Percentiles rank a stretch among this genome's conserved stretches.
phyloP scores from a whole-genome alignment of 2,113 vertebrate genomes.

The Megatriorchis doriae region DNA sequence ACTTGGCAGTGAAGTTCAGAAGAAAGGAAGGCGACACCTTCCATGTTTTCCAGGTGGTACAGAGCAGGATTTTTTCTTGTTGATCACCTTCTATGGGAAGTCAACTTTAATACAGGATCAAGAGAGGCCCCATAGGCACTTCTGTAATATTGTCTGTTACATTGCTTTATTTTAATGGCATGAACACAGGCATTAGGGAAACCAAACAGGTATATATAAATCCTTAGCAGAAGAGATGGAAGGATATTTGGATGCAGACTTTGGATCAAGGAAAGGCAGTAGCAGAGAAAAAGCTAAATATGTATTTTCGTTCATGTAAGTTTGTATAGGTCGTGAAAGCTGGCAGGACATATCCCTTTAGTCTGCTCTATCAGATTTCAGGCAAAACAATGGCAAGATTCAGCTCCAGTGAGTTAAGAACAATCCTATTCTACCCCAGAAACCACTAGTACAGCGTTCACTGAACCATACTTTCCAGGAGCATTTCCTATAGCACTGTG shows the following conservation, averaged over 20 bases:
- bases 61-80: not conserved
- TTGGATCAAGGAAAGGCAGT: not conserved
- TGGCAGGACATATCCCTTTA: not conserved
- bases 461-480: not conserved
- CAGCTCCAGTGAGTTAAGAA: not conserved
- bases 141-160: not conserved
- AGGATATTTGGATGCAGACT: not conserved
- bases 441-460: not conserved
- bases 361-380: not conserved
- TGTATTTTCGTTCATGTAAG: fast-evolving
- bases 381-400: not conserved
- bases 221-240: not conserved
- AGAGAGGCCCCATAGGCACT: not conserved
- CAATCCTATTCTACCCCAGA: not conserved
- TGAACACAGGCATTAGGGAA: not conserved
- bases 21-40: not conserved
- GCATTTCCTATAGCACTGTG: not conserved
- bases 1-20: not conserved
- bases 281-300: not conserved
- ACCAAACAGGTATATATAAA: not conserved
- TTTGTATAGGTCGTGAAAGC: not conserved
- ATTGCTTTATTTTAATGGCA: not conserved
- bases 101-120: not conserved
- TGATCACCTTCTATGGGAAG: not conserved
- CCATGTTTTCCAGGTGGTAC: not conserved